These are phyloP conservation scores for Zele albiditarsus DNA, from an alignment of 2,888 invertebrate genomes.

Conservation along the genomic window DNA sequence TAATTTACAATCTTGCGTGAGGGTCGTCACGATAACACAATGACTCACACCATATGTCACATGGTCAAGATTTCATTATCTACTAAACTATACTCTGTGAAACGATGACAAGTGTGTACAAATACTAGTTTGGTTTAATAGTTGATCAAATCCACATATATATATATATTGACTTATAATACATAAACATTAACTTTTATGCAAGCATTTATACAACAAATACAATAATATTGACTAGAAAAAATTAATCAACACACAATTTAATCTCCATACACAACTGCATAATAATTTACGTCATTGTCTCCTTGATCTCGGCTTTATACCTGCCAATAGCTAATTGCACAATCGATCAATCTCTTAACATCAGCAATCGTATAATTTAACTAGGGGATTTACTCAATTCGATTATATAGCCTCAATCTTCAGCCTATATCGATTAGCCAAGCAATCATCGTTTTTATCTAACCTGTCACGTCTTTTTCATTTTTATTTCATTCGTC, in stretches of 20 bases:
- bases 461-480: slow-evolving; percentile 7
- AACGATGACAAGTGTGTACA: slow-evolving; percentile 37
- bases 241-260: background rate
- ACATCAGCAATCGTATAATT: slow-evolving; percentile 27
- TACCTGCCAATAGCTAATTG: slow-evolving; percentile 38
- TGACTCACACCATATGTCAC: slow-evolving; percentile 41
- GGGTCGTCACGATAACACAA: slow-evolving; percentile 42
- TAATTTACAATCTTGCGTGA: slow-evolving; percentile 62
- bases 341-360: slow-evolving; percentile 37
- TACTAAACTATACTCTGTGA: slow-evolving; percentile 40
- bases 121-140: background rate
- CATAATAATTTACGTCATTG: slow-evolving; percentile 12
- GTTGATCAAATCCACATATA: slow-evolving; percentile 31
- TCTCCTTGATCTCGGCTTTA: slow-evolving; percentile 41
- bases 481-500: slow-evolving; percentile 16
- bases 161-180: slow-evolving; percentile 12
- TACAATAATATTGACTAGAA: background rate
- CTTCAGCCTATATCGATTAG: slow-evolving; percentile 34
- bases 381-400: slow-evolving; percentile 35
- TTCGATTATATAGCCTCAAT: slow-evolving; percentile 25
- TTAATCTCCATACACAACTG: background rate
- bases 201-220: background rate
- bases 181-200: too few relatives aligned
- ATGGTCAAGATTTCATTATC: slow-evolving; percentile 55
- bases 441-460: slow-evolving; percentile 33